Percentiles rank a stretch among this genome's conserved stretches.
phyloP scores from a whole-genome alignment of 1,140 invertebrate genomes.

The Atopsyche davidsoni region DNA sequence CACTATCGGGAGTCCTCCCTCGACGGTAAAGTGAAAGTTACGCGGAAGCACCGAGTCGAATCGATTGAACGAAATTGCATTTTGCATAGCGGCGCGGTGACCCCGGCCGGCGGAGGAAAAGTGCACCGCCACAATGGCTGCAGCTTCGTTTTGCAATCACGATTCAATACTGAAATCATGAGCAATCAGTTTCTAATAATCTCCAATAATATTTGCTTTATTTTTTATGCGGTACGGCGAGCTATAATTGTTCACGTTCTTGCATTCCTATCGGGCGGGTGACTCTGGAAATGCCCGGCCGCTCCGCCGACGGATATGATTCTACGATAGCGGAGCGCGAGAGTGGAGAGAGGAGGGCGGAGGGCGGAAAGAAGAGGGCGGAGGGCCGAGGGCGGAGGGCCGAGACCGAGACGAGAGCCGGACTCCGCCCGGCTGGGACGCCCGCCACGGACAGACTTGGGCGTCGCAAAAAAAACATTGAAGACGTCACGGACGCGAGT shows the following conservation, averaged over 20 bases:
- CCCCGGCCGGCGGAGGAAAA: slow-evolving; percentile 12
- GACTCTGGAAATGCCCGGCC: background rate
- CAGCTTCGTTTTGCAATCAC: slow-evolving; percentile 19
- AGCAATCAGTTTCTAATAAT: slow-evolving; percentile 30
- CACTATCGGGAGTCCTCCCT: too few species aligned
- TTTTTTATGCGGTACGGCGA: slow-evolving; percentile 19
- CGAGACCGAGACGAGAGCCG: too few species aligned
- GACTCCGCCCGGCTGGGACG: too few species aligned
- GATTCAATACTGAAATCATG: slow-evolving; percentile 29
- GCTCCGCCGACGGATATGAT: background rate
- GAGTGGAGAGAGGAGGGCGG: too few species aligned
- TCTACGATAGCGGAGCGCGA: background rate
- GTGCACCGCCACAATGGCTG: slow-evolving; percentile 17
- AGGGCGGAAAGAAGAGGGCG: too few species aligned
- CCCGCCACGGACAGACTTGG: too few species aligned
- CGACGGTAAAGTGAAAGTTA: slow-evolving; percentile 18
- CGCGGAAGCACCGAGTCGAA: slow-evolving; percentile 15
- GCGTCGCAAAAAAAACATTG: too few species aligned
- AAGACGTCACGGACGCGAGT: too few species aligned
- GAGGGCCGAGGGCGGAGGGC: too few species aligned
- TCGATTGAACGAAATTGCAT: slow-evolving; percentile 17
- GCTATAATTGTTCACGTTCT: slow-evolving; percentile 30
- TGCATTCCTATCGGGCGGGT: slow-evolving; percentile 7
- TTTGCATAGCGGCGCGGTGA: slow-evolving; percentile 22
- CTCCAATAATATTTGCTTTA: slow-evolving; percentile 24